Evolutionary conservation across 2,113 vertebrate genomes (phyloP), one percentile per base, ranked within the genome.

Genomic region (Syrmaticus mikado): DNA sequence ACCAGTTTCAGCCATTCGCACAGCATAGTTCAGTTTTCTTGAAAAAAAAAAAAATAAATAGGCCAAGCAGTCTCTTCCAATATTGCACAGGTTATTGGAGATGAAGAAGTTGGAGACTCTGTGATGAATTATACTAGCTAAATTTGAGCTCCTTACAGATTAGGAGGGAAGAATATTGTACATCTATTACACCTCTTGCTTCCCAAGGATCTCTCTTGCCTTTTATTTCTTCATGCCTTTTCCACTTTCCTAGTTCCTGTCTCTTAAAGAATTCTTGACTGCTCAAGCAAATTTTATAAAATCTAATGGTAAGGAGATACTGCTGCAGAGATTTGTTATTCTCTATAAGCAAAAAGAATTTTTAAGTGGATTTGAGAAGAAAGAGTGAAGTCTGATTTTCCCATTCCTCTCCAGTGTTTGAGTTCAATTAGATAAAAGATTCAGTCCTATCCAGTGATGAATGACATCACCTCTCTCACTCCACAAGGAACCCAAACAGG

Each of bases 381-480:
- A 87, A 82, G 62, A 43, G 76, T 72, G 19, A 74, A 32, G 14
- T 65, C 80, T 5, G 1, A 67, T 82, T 92, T 93, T 87, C 50
- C 71, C 34, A 27, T 82, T 87, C 36, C 24, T 95, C 75, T 34
- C 41, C 50, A 43, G 45, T 40, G 71, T 64, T 46, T 34, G 55
- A 74, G 71, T 82, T 87, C 55, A 82, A 43, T 87, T 25, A 74
- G 80, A 90, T 85, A 82, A 75, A 92, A 53, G 27, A 82, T 91
- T 85, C 76, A 92, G 22, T 70, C 40, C 75, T 90, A 86, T 84
- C 80, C 78, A 58, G 58, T 52, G 36, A 18, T 84, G 45, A 94
- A 92, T 95, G 80, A 94, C 85, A 89, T 95, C 90, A 92, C 11
- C 19, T 27, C 13, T 90, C 81, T 89, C 30, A 62, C 45, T 94